Evolutionary conservation across 2,113 vertebrate species (phyloP).

Genomic region (Bolborhynchus lineola): DNA sequence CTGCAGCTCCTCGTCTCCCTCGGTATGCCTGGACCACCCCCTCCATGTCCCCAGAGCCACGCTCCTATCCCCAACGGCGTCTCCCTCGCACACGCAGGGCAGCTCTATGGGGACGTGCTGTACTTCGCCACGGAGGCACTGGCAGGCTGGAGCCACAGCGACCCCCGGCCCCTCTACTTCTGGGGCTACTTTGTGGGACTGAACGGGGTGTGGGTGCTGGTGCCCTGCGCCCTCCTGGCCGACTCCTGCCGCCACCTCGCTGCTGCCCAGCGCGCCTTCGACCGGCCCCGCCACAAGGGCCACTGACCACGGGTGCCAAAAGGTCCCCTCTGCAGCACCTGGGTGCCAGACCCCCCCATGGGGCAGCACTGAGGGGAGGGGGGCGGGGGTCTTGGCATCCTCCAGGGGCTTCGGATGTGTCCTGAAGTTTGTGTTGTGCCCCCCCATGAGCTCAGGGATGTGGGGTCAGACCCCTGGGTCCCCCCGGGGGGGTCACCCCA

Average conservation of each 20-base stretch:
- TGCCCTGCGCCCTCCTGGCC: background rate
- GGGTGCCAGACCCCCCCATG: no score
- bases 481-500: background rate
- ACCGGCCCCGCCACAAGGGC: background rate
- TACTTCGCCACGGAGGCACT: background rate
- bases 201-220: background rate
- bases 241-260: background rate
- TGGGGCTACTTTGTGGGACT: background rate
- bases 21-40: background rate
- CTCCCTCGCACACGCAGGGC: background rate
- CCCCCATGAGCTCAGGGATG: background rate
- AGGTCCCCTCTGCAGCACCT: no score
- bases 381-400: no score
- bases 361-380: no score
- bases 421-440: background rate
- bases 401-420: no score
- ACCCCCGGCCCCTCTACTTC: background rate
- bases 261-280: background rate
- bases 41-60: background rate
- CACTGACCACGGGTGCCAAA: background rate
- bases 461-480: rapidly evolving
- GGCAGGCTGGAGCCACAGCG: background rate
- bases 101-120: background rate
- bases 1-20: background rate
- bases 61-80: rapidly evolving